Evolutionary conservation across 1,140 invertebrate genomes (phyloP).

Genomic region (Mactra quadrangularis): DNA sequence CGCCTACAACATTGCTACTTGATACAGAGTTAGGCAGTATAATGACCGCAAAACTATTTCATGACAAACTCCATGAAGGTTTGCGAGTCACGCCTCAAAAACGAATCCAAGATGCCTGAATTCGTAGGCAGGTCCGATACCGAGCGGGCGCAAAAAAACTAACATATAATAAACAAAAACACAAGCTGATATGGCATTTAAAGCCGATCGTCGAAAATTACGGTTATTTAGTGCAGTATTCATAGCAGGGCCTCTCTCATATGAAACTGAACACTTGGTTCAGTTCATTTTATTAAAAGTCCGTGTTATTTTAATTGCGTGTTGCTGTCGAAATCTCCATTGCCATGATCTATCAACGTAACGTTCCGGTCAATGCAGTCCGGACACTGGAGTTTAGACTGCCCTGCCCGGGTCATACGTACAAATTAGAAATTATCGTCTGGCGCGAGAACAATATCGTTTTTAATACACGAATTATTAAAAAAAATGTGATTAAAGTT

Average conservation of each 20-base stretch:
- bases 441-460: background rate
- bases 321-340: conserved; percentile 10
- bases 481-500: conserved; percentile 23
- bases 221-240: too few relatives aligned
- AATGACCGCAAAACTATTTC: too few relatives aligned
- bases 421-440: conserved; percentile 2
- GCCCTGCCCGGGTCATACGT: conserved; percentile 29
- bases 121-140: too few relatives aligned
- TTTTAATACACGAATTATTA: conserved; percentile 32
- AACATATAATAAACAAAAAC: too few relatives aligned
- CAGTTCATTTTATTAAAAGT: conserved; percentile 28
- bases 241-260: conserved; percentile 14
- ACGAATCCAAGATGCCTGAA: too few relatives aligned
- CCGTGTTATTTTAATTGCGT: conserved; percentile 45
- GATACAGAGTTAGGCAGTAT: too few relatives aligned
- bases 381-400: conserved; percentile 18
- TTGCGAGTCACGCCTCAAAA: too few relatives aligned
- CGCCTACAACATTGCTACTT: too few relatives aligned
- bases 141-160: too few relatives aligned
- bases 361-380: background rate
- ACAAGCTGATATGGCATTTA: too few relatives aligned
- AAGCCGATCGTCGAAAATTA: too few relatives aligned
- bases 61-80: too few relatives aligned
- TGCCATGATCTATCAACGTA: background rate
- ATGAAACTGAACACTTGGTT: conserved; percentile 28